These are phyloP conservation scores for Drosophila leontia DNA, from an alignment of 1,140 invertebrate genomes.

Conservation along the genomic window DNA sequence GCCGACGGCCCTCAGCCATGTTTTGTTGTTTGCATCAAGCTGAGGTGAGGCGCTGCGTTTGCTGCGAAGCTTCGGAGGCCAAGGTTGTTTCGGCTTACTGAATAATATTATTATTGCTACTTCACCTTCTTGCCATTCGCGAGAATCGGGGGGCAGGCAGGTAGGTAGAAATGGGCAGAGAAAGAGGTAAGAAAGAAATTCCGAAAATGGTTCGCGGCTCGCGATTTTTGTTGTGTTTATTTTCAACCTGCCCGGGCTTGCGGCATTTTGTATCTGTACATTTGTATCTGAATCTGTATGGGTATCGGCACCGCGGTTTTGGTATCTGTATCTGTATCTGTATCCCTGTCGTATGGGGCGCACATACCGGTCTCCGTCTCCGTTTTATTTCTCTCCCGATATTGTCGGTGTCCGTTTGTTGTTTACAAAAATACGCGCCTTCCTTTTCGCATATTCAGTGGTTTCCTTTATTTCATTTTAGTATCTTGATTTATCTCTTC, in stretches of 20 bases:
- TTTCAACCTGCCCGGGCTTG: slow-evolving; percentile 67
- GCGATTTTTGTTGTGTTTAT: slow-evolving; percentile 30
- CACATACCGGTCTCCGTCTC: slow-evolving; percentile 53
- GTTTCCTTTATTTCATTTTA: slow-evolving; percentile 29
- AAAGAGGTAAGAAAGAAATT: slow-evolving; percentile 57
- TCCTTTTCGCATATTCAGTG: slow-evolving; percentile 32
- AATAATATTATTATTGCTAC: slow-evolving; percentile 50
- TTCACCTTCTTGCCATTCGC: slow-evolving; percentile 31
- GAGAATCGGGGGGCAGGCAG: slow-evolving; percentile 44
- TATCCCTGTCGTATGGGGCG: slow-evolving; percentile 5
- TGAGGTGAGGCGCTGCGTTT: not conserved
- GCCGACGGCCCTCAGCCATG: slow-evolving; percentile 35
- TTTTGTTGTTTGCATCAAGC: slow-evolving; percentile 52
- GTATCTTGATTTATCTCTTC: slow-evolving; percentile 47
- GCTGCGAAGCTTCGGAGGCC: slow-evolving; percentile 50
- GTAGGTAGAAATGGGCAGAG: slow-evolving; percentile 59
- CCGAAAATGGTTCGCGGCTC: slow-evolving; percentile 52
- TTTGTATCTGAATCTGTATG: slow-evolving; percentile 32
- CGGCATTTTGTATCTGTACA: slow-evolving; percentile 72
- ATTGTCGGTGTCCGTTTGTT: slow-evolving; percentile 67
- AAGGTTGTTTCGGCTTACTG: slow-evolving; percentile 68
- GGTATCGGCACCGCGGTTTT: slow-evolving; percentile 2
- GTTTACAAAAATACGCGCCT: slow-evolving; percentile 71
- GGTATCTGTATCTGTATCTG: slow-evolving; percentile 15
- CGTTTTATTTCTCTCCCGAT: slow-evolving; percentile 35